phyloP scores from a whole-genome alignment of 2,888 invertebrate species.

The Liopterus haemorrhoidalis region DNA sequence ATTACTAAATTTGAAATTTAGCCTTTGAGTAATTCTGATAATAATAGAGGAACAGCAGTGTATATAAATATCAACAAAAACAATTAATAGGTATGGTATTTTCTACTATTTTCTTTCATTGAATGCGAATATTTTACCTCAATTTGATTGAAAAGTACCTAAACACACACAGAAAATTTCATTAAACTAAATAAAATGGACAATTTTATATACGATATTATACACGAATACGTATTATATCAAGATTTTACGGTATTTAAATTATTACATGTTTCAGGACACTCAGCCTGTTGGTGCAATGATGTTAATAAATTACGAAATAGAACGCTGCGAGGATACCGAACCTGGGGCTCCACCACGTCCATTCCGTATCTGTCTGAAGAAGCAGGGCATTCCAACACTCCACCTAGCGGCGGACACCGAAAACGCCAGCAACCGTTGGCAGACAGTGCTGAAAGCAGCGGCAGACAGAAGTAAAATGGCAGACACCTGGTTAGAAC shows the following conservation, averaged over 20 bases:
- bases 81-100: too few relatives aligned
- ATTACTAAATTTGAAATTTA: not conserved
- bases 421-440: constrained; percentile 64
- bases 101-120: too few relatives aligned
- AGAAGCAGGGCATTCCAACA: constrained; percentile 63
- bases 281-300: constrained; percentile 85
- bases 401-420: constrained; percentile 76
- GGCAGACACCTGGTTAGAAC: constrained; percentile 63
- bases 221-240: too few relatives aligned
- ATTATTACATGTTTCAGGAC: constrained; percentile 63
- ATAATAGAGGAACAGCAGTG: not conserved
- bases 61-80: not conserved
- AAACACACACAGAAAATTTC: not conserved
- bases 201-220: not conserved
- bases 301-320: constrained; percentile 76
- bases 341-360: constrained; percentile 62
- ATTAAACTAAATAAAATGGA: not conserved
- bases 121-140: not conserved
- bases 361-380: constrained; percentile 44
- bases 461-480: constrained; percentile 58
- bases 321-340: constrained; percentile 53
- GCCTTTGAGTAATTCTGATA: not conserved
- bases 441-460: constrained; percentile 72
- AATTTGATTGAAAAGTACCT: not conserved
- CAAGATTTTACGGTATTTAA: too few relatives aligned